Evolutionary conservation across 2,113 vertebrate genomes (phyloP).

Genomic region (Megaleporinus macrocephalus): DNA sequence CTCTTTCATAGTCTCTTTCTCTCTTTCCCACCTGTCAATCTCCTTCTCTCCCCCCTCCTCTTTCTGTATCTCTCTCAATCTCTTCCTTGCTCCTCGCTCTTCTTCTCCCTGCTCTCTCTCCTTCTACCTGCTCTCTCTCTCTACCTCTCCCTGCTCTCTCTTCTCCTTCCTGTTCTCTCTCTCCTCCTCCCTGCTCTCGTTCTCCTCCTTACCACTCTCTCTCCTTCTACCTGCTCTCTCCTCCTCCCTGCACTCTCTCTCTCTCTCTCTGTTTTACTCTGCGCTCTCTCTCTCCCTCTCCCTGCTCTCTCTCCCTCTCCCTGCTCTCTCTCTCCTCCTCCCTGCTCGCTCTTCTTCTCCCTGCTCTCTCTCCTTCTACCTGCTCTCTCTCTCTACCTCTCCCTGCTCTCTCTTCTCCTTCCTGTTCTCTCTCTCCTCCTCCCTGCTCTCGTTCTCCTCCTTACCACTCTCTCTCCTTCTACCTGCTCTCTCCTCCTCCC

Average conservation of each 20-base stretch:
- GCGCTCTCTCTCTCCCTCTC: conserved; percentile 2
- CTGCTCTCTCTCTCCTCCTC: conserved; percentile 17
- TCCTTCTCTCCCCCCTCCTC: neutral
- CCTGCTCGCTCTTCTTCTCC: neutral
- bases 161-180: neutral
- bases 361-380: conserved; percentile 22
- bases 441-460: conserved; percentile 3
- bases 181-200: neutral
- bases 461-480: conserved; percentile 2
- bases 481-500: neutral
- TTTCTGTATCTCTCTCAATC: conserved; percentile 7
- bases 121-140: neutral
- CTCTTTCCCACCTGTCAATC: neutral
- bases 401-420: neutral
- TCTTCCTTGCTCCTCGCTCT: neutral
- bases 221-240: conserved; percentile 5
- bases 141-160: neutral
- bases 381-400: neutral
- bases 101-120: conserved; percentile 22
- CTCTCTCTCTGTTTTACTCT: neutral
- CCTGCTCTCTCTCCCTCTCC: neutral
- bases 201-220: conserved; percentile 26
- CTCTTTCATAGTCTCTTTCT: conserved; percentile 19
- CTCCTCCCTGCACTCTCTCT: conserved; percentile 31
- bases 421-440: neutral